Evolutionary conservation across 1,140 invertebrate genomes (phyloP), one percentile per base, ranked within the genome.

Genomic region (Drosophila oshimai): DNA sequence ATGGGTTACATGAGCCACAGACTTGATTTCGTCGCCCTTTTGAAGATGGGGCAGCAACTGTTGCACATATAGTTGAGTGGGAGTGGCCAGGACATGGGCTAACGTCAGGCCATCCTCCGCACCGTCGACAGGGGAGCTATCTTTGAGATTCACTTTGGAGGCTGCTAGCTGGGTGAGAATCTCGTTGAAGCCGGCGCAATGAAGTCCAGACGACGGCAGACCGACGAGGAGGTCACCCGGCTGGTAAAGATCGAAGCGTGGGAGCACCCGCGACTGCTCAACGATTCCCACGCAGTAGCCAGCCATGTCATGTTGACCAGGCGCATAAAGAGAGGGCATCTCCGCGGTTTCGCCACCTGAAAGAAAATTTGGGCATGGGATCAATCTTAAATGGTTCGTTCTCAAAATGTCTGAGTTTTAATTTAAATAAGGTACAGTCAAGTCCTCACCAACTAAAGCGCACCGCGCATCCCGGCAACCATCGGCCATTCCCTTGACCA

Each of bases 301-400:
- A n/a, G 97, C 97, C 22, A 99, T 90, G 91, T 99, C 98, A 89
- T 98, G 98, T 61, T 97, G 95, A 3, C 94, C 95, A 3, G 92
- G 84, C 0, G 92, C 90, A 91, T 98, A 99, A 92, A 99, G 95
- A 0, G 95, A 95, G 2, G 98, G 97, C 97, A 99, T 98, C 92
- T 99, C 98, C 0, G 98, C 98, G 7, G 98, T 99, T 92, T 99
- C 98, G 6, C 98, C 97, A 57, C 97, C 97, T 95, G 91, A 5
- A 90, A 78, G 24, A 20, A 17, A 7, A 6, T n/a, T 10, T 7
- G 1, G n/a, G n/a, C n/a, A n/a, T n/a, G n/a, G n/a, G n/a, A n/a
- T n/a, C n/a, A n/a, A n/a, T n/a, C n/a, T n/a, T n/a, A n/a, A n/a
- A n/a, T n/a, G n/a, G n/a, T n/a, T n/a, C n/a, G n/a, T n/a, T n/a